These are phyloP conservation scores for Micrasema longulum DNA, from an alignment of 1,140 invertebrate species.

Conservation along the genomic window DNA sequence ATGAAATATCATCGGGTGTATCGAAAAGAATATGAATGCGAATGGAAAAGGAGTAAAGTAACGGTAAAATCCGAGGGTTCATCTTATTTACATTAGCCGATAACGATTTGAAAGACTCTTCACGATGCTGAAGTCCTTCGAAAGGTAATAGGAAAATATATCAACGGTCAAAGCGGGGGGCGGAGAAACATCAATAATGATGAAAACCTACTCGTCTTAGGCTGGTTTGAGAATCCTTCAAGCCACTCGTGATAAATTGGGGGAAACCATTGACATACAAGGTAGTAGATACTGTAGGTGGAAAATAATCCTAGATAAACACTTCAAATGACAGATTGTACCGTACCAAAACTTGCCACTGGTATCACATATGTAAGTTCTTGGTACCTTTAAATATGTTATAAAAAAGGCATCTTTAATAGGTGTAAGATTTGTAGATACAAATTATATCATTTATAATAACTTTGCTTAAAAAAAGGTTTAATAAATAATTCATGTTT, in stretches of 20 bases:
- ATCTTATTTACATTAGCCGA: conserved; percentile 52
- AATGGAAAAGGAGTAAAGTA: conserved; percentile 11
- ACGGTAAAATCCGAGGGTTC: conserved; percentile 46
- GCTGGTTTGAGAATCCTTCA: conserved; percentile 5
- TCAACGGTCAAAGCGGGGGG: conserved; percentile 44
- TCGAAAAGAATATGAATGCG: conserved; percentile 23
- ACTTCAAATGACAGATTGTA: too few species aligned
- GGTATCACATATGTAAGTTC: too few species aligned
- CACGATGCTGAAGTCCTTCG: neutral
- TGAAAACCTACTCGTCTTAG: conserved; percentile 32
- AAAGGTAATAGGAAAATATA: conserved; percentile 47
- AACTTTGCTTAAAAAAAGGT: too few species aligned
- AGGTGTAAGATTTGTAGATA: too few species aligned
- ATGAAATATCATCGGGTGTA: conserved; percentile 24
- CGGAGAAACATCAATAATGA: conserved; percentile 37
- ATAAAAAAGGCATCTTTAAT: too few species aligned
- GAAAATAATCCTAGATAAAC: too few species aligned
- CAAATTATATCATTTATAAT: too few species aligned
- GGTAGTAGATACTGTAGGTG: neutral
- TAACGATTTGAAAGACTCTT: conserved; percentile 41
- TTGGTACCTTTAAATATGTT: too few species aligned
- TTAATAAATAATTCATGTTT: too few species aligned
- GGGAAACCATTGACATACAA: neutral
- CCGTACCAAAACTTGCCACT: too few species aligned
- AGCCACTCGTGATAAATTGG: conserved; percentile 28